phyloP scores from a whole-genome alignment of 2,113 vertebrate genomes.

The Dipodomys merriami region DNA sequence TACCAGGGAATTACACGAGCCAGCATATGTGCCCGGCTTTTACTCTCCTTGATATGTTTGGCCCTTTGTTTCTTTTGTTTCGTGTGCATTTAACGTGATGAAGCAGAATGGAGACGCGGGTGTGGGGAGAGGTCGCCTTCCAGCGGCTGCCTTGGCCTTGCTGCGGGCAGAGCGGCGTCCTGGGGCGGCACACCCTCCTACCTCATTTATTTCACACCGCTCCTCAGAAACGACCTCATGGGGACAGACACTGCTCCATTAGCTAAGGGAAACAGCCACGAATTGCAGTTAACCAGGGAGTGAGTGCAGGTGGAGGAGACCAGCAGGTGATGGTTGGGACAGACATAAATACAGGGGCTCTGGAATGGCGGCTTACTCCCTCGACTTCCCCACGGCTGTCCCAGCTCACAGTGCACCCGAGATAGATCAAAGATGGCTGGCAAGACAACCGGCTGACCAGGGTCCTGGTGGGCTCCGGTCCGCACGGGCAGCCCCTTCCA shows the following conservation, averaged over 20 bases:
- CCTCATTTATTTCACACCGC: neutral
- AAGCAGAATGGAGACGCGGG: neutral
- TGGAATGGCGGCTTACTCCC: fast-evolving
- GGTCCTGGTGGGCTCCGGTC: fast-evolving
- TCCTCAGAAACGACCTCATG: neutral
- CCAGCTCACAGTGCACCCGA: fast-evolving
- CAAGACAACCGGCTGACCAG: fast-evolving
- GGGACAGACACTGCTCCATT: neutral
- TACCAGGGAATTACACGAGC: constrained; percentile 31
- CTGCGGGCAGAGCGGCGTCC: constrained; percentile 23
- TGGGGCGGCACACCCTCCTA: neutral
- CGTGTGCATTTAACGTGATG: neutral
- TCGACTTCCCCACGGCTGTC: no score
- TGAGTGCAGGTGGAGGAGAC: neutral
- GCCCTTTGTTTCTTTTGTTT: neutral
- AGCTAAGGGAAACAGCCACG: neutral
- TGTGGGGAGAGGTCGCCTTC: neutral
- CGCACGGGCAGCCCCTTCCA: no score
- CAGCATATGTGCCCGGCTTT: neutral
- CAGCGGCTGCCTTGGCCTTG: neutral
- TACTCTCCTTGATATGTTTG: neutral
- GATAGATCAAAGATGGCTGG: fast-evolving
- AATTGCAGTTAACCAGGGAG: neutral
- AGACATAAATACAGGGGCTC: fast-evolving
- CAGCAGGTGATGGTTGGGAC: neutral